Percentiles rank a stretch among this genome's conserved stretches.
These are phyloP conservation scores for Triops longicaudatus DNA, from an alignment of 1,140 invertebrate genomes.

Conservation along the genomic window DNA sequence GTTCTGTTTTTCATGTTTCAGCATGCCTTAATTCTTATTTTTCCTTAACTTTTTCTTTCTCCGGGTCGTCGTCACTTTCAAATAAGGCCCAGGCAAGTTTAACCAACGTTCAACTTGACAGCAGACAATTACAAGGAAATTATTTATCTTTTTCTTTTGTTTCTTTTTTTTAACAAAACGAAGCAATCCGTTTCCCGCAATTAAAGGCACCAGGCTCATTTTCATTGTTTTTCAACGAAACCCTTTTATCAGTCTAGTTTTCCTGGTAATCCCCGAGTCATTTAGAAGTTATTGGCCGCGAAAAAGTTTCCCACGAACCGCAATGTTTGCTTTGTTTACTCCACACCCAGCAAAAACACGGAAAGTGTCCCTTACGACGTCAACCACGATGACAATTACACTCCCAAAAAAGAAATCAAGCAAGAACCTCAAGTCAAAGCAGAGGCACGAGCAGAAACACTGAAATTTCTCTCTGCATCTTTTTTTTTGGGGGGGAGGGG, in stretches of 20 bases:
- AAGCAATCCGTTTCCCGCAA: neutral
- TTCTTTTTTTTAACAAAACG: neutral
- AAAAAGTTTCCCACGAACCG: neutral
- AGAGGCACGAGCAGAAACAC: neutral
- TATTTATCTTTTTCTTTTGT: neutral
- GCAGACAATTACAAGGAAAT: slow-evolving; percentile 12
- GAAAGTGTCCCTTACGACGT: neutral
- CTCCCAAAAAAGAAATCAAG: neutral
- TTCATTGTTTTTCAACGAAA: slow-evolving; percentile 3
- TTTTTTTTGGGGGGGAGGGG: too few relatives aligned
- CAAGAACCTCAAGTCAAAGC: neutral
- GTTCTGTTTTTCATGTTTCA: slow-evolving; percentile 1
- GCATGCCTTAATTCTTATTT: neutral
- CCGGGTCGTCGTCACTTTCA: neutral
- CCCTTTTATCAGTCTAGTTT: neutral
- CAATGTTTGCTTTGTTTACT: neutral
- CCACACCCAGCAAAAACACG: neutral
- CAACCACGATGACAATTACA: neutral
- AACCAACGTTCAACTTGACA: neutral
- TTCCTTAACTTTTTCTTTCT: neutral
- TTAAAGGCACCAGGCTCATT: neutral
- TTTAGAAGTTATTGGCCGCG: slow-evolving; percentile 2
- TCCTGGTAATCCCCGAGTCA: neutral
- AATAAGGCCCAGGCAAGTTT: neutral
- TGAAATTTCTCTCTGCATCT: neutral